phyloP scores from a whole-genome alignment of 2,888 invertebrate species.

The Bhutanitis thaidina region DNA sequence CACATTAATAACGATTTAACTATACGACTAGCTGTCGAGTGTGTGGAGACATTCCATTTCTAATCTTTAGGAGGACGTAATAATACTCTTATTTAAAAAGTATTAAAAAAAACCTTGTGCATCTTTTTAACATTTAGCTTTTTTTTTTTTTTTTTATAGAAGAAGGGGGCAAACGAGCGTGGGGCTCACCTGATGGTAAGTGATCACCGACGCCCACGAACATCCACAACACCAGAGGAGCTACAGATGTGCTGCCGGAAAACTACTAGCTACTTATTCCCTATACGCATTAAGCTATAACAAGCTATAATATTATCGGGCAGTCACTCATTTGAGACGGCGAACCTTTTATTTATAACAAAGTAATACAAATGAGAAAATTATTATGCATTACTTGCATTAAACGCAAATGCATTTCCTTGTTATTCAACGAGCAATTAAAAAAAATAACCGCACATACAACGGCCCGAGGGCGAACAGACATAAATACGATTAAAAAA shows the following conservation, averaged over 20 bases:
- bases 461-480: constrained; percentile 13
- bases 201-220: too few relatives aligned
- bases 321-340: constrained; percentile 2
- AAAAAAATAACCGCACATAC: constrained; percentile 12
- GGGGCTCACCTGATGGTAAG: too few relatives aligned
- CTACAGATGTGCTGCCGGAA: too few relatives aligned
- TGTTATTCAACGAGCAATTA: constrained; percentile 9
- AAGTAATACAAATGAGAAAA: not conserved
- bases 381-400: constrained; percentile 15
- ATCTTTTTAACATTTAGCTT: not conserved
- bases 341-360: not conserved
- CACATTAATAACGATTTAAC: not conserved
- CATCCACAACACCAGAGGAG: too few relatives aligned
- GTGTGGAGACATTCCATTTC: not conserved
- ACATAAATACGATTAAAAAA: constrained; percentile 10
- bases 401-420: constrained; percentile 15
- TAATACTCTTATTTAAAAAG: too few relatives aligned
- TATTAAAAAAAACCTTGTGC: not conserved
- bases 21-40: not conserved
- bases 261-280: too few relatives aligned
- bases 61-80: too few relatives aligned
- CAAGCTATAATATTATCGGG: not conserved
- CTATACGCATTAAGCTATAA: too few relatives aligned
- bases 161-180: too few relatives aligned
- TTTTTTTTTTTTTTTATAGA: too few relatives aligned